Percentiles rank a stretch among this genome's conserved stretches.
phyloP scores from a whole-genome alignment of 2,113 vertebrate species.

The Pseudopodoces humilis region DNA sequence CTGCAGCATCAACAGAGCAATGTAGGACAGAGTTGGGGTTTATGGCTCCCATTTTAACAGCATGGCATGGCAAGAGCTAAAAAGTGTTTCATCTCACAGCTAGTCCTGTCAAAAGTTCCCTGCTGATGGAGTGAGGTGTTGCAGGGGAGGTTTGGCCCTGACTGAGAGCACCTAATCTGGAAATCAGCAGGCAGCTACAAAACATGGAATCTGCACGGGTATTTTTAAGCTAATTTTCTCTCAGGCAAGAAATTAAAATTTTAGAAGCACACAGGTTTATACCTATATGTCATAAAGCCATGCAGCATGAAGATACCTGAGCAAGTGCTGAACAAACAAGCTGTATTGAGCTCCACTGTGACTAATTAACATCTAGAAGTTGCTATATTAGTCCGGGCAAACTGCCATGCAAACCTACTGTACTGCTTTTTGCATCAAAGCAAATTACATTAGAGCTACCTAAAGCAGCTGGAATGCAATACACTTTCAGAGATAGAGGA shows the following conservation, averaged over 20 bases:
- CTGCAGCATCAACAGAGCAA: neutral
- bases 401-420: conserved; percentile 31
- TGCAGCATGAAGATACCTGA: neutral
- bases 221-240: neutral
- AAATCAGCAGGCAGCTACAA: neutral
- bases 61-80: neutral
- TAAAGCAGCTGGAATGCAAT: neutral
- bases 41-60: neutral
- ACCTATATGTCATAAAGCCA: neutral
- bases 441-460: conserved; percentile 27
- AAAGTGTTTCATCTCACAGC: neutral
- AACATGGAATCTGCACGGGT: neutral
- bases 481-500: neutral
- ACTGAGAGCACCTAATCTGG: neutral
- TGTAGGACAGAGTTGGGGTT: neutral
- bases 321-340: conserved; percentile 55
- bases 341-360: conserved; percentile 31
- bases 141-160: neutral
- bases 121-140: neutral
- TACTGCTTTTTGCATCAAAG: neutral
- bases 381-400: conserved; percentile 37
- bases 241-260: neutral
- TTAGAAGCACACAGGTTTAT: neutral
- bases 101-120: neutral
- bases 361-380: conserved; percentile 58